phyloP scores from a whole-genome alignment of 2,797 vertebrate species.

The Anniella stebbinsi region DNA sequence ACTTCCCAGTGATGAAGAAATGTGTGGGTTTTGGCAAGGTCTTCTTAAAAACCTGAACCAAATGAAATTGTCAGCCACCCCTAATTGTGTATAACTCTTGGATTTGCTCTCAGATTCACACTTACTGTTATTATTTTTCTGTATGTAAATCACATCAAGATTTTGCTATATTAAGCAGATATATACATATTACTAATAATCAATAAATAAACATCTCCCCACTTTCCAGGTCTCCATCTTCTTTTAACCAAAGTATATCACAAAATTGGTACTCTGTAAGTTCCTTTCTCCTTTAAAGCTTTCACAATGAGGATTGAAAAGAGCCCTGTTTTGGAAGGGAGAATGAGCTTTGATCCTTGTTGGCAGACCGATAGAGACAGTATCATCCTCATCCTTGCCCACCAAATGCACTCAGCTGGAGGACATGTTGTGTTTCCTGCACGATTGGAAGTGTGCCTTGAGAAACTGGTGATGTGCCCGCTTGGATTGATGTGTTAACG shows the following conservation, averaged over 20 bases:
- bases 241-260: no score
- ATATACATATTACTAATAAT: no score
- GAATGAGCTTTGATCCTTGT: neutral
- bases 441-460: conserved; percentile 1
- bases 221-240: no score
- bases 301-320: neutral
- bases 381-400: neutral
- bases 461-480: neutral
- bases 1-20: no score
- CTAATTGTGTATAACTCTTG: neutral
- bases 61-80: no score
- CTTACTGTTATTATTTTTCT: no score
- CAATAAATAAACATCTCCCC: neutral
- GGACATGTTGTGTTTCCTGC: neutral
- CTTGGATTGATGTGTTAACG: neutral
- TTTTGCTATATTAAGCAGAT: no score
- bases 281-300: neutral
- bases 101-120: neutral
- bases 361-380: neutral
- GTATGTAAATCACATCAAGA: no score
- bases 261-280: neutral
- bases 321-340: neutral
- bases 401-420: neutral
- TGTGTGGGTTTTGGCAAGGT: no score
- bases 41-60: no score